Evolutionary conservation across 2,888 invertebrate species (phyloP).

Genomic region (Escarpia spicata): DNA sequence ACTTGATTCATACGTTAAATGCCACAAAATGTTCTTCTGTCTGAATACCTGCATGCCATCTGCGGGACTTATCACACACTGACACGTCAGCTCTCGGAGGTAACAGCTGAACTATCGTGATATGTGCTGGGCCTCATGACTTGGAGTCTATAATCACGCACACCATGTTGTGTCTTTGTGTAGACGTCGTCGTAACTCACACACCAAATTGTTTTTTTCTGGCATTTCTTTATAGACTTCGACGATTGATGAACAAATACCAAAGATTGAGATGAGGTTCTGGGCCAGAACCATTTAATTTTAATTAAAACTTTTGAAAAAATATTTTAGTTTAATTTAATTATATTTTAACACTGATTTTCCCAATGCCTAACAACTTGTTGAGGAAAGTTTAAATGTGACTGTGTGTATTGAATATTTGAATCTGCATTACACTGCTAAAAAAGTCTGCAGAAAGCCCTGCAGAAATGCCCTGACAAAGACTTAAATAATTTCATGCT

Average conservation of each 20-base stretch:
- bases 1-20: neutral
- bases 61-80: neutral
- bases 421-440: neutral
- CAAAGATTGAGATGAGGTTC: neutral
- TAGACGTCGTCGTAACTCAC: neutral
- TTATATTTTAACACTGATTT: too few relatives aligned
- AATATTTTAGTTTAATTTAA: neutral
- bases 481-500: too few relatives aligned
- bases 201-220: neutral
- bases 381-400: neutral
- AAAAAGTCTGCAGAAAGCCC: too few relatives aligned
- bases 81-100: neutral
- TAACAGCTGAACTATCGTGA: neutral
- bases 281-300: neutral
- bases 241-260: neutral
- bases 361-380: neutral
- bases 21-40: neutral
- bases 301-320: neutral
- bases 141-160: neutral
- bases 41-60: neutral
- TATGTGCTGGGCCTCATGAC: neutral
- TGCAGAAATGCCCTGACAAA: too few relatives aligned
- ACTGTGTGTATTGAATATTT: neutral
- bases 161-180: neutral
- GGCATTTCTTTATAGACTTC: neutral